Conservation (phyloP, 2,888 invertebrate genomes). For the Lycaena phlaeas region DNA sequence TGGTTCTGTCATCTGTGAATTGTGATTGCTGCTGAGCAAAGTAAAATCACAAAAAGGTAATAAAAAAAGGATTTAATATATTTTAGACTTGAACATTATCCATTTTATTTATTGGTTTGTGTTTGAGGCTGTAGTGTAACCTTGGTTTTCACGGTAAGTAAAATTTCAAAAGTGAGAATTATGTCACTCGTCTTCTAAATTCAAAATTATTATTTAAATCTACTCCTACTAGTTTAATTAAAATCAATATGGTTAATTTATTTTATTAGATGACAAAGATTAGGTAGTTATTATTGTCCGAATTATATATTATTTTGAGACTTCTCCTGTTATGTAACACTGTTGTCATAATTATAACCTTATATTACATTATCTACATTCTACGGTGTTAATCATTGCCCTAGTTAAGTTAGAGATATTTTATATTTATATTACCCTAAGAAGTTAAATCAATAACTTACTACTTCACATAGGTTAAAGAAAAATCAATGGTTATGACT, state of each 20-base stretch:
- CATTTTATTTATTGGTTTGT: neutral
- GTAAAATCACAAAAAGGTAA: neutral
- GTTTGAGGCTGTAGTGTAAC: neutral
- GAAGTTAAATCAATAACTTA: too few species aligned
- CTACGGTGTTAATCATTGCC: too few species aligned
- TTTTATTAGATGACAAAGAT: too few species aligned
- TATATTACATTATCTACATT: neutral
- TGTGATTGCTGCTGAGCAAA: neutral
- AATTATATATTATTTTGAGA: too few species aligned
- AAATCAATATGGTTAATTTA: too few species aligned
- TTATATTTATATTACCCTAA: too few species aligned
- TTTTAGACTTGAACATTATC: neutral
- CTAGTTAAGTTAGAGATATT: too few species aligned
- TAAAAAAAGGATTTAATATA: neutral
- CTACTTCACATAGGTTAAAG: too few species aligned
- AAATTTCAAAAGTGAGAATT: neutral
- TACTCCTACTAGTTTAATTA: too few species aligned
- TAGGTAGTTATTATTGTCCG: too few species aligned
- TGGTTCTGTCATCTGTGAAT: neutral
- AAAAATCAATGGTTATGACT: too few species aligned
- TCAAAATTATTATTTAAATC: neutral
- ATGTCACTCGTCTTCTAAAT: slow-evolving; percentile 1
- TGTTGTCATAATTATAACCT: slow-evolving; percentile 6
- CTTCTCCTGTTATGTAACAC: slow-evolving; percentile 5
- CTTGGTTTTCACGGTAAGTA: neutral